These are phyloP conservation scores for Phengaris alcon DNA, from an alignment of 2,888 invertebrate species.

Conservation along the genomic window DNA sequence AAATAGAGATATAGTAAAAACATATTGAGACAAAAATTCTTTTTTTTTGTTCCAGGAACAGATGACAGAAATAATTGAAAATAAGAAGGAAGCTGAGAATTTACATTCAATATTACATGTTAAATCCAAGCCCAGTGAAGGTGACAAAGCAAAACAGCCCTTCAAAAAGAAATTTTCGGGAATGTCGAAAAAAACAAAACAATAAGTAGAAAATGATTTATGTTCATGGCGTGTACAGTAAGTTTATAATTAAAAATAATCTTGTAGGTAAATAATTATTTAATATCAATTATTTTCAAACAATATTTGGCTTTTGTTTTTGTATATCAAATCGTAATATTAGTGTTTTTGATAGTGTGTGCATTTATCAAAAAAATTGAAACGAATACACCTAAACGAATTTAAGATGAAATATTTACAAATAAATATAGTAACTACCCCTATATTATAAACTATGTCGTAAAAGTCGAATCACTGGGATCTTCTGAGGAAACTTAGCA, in stretches of 20 bases:
- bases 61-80: conserved; percentile 85
- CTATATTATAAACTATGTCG: background rate
- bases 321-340: background rate
- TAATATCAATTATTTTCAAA: conserved; percentile 9
- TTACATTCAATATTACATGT: conserved; percentile 86
- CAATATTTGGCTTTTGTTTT: background rate
- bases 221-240: conserved; percentile 34
- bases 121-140: conserved; percentile 78
- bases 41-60: conserved; percentile 76
- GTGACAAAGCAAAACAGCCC: conserved; percentile 55
- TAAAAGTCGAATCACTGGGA: conserved; percentile 35
- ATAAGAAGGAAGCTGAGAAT: conserved; percentile 83
- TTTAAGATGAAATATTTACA: conserved; percentile 16
- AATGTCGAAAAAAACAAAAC: conserved; percentile 39
- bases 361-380: background rate
- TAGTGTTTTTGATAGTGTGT: background rate
- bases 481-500: conserved; percentile 36
- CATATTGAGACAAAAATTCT: background rate
- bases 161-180: conserved; percentile 60
- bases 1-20: too few relatives aligned
- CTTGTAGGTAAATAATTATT: background rate
- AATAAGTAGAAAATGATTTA: conserved; percentile 34
- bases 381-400: background rate
- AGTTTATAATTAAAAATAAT: background rate
- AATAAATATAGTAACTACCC: background rate